Percentiles rank a stretch among this genome's conserved stretches.
Conservation (phyloP, 1,140 invertebrate genomes). For the Cecropterus lyciades region DNA sequence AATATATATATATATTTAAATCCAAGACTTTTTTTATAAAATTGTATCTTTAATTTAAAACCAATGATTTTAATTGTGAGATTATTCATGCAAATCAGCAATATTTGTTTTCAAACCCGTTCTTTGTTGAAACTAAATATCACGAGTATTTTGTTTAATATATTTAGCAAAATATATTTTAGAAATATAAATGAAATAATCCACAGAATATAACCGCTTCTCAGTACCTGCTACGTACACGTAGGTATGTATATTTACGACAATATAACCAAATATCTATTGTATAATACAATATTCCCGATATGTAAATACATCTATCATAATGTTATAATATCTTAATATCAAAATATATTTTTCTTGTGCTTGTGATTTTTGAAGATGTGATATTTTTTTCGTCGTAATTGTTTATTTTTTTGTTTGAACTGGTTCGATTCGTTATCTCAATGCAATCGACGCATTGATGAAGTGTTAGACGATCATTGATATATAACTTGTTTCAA, state of each 20-base stretch:
- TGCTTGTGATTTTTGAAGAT: constrained; percentile 38
- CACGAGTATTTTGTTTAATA: no score
- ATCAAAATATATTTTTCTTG: constrained; percentile 36
- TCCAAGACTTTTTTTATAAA: no score
- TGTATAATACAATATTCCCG: constrained; percentile 47
- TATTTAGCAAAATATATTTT: no score
- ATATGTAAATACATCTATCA: constrained; percentile 43
- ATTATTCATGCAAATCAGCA: no score
- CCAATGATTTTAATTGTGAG: no score
- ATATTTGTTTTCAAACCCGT: no score
- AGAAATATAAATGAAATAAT: no score
- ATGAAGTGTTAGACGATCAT: neutral
- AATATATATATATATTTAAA: no score
- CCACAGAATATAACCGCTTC: constrained; percentile 43
- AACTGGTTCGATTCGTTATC: no score
- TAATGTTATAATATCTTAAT: constrained; percentile 34
- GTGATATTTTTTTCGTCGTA: constrained; percentile 33
- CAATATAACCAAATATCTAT: constrained; percentile 63
- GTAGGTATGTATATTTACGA: constrained; percentile 59
- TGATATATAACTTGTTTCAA: neutral
- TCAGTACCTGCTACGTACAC: constrained; percentile 60
- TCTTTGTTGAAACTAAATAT: no score
- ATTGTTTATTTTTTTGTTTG: constrained; percentile 8
- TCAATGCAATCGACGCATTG: neutral
- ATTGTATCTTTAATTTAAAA: no score